A percentile compares a stretch with the other conserved stretches of the same genome.
Conservation (phyloP, 2,113 vertebrate genomes). For the Dascyllus trimaculatus region DNA sequence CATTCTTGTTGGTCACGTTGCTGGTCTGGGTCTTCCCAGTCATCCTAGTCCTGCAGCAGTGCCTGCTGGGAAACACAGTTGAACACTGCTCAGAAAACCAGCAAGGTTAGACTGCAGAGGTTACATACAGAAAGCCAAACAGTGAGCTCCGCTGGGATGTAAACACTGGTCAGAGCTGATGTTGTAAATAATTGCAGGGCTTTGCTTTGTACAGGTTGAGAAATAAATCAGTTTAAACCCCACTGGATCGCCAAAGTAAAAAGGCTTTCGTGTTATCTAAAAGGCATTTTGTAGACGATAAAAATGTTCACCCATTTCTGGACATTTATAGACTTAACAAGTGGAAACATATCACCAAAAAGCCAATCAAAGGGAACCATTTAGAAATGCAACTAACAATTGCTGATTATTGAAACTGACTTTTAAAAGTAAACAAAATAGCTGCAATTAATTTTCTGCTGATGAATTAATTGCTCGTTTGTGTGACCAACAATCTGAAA, state of each 20-base stretch:
- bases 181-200: not conserved
- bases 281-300: too few relatives aligned
- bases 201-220: not conserved
- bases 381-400: too few relatives aligned
- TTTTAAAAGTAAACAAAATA: too few relatives aligned
- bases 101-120: slow-evolving; percentile 36
- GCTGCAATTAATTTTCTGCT: too few relatives aligned
- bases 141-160: slow-evolving; percentile 6
- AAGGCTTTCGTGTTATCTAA: too few relatives aligned
- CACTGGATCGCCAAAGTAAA: not conserved
- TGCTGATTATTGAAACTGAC: too few relatives aligned
- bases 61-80: slow-evolving; percentile 71
- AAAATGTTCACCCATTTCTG: too few relatives aligned
- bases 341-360: too few relatives aligned
- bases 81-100: slow-evolving; percentile 42
- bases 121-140: slow-evolving; percentile 24
- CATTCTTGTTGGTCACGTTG: slow-evolving; percentile 98
- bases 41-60: slow-evolving; percentile 85
- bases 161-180: slow-evolving; percentile 20
- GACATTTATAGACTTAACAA: too few relatives aligned
- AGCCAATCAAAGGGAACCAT: too few relatives aligned
- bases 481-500: too few relatives aligned
- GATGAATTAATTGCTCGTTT: too few relatives aligned
- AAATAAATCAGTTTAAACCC: slow-evolving; percentile 8
- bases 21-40: slow-evolving; percentile 98